These are phyloP conservation scores for Astreopora myriophthalma DNA, from an alignment of 64 coral and sea anemone species.

Conservation along the genomic window DNA sequence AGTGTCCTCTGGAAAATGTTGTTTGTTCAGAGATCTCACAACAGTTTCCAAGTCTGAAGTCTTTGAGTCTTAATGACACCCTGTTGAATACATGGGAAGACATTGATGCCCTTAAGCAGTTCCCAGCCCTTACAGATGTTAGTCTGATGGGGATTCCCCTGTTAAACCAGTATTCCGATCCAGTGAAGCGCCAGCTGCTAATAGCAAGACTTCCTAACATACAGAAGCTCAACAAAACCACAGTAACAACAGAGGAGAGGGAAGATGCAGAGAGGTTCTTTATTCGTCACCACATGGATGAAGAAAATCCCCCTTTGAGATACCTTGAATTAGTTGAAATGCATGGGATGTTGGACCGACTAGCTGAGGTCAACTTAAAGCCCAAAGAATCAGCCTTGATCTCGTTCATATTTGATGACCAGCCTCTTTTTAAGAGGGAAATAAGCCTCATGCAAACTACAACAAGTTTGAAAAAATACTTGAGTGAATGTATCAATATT, in stretches of 20 bases:
- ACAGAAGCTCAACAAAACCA: conserved; percentile 79
- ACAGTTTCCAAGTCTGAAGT: conserved; percentile 73
- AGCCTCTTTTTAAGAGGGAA: conserved; percentile 59
- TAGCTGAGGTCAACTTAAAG: conserved; percentile 82
- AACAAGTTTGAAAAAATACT: conserved; percentile 78
- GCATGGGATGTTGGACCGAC: conserved; percentile 69
- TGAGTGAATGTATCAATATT: conserved; percentile 68
- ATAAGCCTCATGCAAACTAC: conserved; percentile 77
- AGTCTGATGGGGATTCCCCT: conserved; percentile 85
- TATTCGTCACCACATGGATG: conserved; percentile 79
- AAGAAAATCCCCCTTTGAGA: conserved; percentile 54
- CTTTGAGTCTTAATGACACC: conserved; percentile 74
- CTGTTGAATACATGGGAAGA: conserved; percentile 66
- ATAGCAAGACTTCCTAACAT: conserved; percentile 92
- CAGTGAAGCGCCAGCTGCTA: conserved; percentile 67
- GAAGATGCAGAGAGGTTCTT: conserved; percentile 91
- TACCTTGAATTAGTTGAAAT: conserved; percentile 57
- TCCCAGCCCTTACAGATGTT: conserved; percentile 74
- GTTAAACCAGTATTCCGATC: conserved; percentile 44
- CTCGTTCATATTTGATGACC: conserved; percentile 67
- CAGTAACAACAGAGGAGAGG: conserved; percentile 62
- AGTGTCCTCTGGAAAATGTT: conserved; percentile 68
- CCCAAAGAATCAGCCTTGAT: conserved; percentile 65
- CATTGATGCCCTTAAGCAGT: conserved; percentile 82
- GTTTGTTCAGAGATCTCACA: background rate